Conservation (phyloP, 2,797 vertebrate species). For the Sphaeramia orbicularis region DNA sequence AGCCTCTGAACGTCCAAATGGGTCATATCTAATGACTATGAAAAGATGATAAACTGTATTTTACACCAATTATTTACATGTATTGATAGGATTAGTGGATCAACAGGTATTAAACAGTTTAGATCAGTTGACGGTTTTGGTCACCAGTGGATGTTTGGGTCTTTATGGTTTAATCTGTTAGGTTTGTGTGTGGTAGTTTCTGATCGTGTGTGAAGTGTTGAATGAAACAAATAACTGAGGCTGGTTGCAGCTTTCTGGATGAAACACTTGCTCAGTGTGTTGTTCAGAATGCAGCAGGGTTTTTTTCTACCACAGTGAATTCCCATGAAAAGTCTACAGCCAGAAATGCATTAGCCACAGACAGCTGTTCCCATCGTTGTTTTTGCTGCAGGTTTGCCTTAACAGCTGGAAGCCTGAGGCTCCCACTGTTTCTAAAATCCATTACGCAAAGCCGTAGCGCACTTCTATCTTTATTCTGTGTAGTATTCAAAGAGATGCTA, state of each 20-base stretch:
- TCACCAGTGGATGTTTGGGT: too few relatives aligned
- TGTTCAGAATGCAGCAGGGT: constrained; percentile 31
- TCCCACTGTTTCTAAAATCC: constrained; percentile 52
- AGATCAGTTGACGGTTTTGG: too few relatives aligned
- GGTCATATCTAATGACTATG: too few relatives aligned
- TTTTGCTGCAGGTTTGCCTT: constrained; percentile 53
- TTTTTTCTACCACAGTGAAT: constrained; percentile 1
- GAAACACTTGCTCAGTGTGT: constrained; percentile 10
- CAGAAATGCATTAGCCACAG: constrained; percentile 44
- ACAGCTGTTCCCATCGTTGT: constrained; percentile 48
- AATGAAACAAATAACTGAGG: constrained; percentile 13
- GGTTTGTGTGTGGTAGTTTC: not conserved
- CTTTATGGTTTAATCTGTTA: not conserved
- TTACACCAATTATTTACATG: too few relatives aligned
- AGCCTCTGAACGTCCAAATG: too few relatives aligned
- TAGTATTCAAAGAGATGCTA: not conserved
- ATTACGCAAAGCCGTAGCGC: constrained; percentile 42
- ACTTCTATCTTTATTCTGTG: constrained; percentile 33
- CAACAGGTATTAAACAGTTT: too few relatives aligned
- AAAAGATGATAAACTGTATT: too few relatives aligned
- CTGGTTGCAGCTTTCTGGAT: constrained; percentile 8
- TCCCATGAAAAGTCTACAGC: constrained; percentile 26
- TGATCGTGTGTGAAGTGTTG: constrained; percentile 13
- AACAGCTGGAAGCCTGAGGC: constrained; percentile 47
- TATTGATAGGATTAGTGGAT: too few relatives aligned